These are phyloP conservation scores for Strigamia transsilvanica DNA, from an alignment of 2,888 invertebrate genomes.

Conservation along the genomic window DNA sequence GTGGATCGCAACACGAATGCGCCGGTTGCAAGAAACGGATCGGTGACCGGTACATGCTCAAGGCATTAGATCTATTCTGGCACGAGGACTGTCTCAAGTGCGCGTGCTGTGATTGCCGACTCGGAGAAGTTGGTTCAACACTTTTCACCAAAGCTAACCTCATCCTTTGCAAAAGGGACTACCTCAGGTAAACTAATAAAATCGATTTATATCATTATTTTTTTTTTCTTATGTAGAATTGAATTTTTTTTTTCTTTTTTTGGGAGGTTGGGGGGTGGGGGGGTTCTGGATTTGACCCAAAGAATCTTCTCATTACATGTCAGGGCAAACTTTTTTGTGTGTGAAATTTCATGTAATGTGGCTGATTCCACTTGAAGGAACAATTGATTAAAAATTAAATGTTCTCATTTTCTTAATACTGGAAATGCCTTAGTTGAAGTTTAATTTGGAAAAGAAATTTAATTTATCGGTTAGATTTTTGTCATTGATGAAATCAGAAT, in stretches of 20 bases:
- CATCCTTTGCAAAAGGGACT: conserved; percentile 89
- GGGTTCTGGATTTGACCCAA: conserved; percentile 14
- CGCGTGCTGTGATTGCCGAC: conserved; percentile 89
- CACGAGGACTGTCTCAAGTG: conserved; percentile 94
- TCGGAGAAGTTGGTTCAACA: conserved; percentile 92
- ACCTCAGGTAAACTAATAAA: conserved; percentile 76
- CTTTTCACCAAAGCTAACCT: conserved; percentile 90
- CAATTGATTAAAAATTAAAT: conserved; percentile 1
- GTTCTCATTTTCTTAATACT: not conserved
- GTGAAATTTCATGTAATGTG: not conserved
- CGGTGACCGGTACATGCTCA: conserved; percentile 82
- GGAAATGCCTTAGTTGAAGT: not conserved
- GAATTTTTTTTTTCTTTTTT: not conserved
- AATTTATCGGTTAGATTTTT: not conserved
- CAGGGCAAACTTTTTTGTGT: not conserved
- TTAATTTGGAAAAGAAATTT: conserved; percentile 9
- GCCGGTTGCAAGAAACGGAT: conserved; percentile 87
- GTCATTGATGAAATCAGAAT: not conserved
- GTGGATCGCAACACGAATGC: conserved; percentile 71
- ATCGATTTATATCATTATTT: not conserved
- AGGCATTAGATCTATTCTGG: conserved; percentile 89
- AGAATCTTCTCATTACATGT: not conserved
- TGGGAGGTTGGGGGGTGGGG: too few species aligned
- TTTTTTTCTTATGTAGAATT: not conserved
- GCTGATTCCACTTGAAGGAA: not conserved